Percentiles rank a stretch among this genome's conserved stretches.
phyloP scores from a whole-genome alignment of 2,113 vertebrate genomes.

The Recurvirostra avosetta region DNA sequence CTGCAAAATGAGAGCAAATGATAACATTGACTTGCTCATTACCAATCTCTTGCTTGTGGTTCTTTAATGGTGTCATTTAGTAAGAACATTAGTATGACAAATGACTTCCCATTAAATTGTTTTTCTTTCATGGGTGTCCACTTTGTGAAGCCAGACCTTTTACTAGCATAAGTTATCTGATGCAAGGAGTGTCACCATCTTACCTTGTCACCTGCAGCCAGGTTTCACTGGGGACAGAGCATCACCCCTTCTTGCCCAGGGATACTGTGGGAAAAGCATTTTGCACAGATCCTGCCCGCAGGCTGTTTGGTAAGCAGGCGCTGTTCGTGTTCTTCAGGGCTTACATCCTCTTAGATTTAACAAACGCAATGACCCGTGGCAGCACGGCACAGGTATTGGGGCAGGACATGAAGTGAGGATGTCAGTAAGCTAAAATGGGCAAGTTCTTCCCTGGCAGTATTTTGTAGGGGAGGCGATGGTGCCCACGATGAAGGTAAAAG shows the following conservation, averaged over 20 bases:
- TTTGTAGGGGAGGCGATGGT: neutral
- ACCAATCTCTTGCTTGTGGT: neutral
- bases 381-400: neutral
- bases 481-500: neutral
- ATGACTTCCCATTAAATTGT: neutral
- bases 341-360: neutral
- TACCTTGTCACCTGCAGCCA: neutral
- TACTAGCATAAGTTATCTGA: neutral
- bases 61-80: constrained; percentile 1
- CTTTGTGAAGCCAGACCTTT: neutral
- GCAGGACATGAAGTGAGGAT: neutral
- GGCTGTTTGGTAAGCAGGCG: neutral
- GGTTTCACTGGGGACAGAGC: neutral
- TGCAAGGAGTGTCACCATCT: neutral
- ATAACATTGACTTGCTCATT: neutral
- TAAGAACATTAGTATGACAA: neutral
- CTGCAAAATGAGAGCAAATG: neutral
- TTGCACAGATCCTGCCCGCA: accelerated
- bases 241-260: neutral
- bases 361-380: neutral
- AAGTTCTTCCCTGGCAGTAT: neutral
- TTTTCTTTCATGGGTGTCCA: neutral
- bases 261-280: neutral
- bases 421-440: neutral
- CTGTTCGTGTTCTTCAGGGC: neutral